Evolutionary conservation across 1,140 invertebrate species (phyloP).

Genomic region (Eupeodes corollae): DNA sequence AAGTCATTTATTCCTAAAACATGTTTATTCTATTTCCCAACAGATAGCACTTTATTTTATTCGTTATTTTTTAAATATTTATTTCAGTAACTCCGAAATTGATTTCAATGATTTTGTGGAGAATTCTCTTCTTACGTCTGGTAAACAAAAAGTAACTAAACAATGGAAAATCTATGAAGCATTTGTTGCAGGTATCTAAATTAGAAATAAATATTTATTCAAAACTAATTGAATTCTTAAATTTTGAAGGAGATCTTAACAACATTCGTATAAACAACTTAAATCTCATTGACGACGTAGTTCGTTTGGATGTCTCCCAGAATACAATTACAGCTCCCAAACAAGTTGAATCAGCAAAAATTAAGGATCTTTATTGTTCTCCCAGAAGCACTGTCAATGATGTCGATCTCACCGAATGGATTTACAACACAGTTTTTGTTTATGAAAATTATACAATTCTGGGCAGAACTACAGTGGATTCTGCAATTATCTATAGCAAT

Average conservation of each 20-base stretch:
- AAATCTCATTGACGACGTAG: constrained; percentile 36
- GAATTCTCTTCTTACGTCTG: constrained; percentile 22
- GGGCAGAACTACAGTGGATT: constrained; percentile 17
- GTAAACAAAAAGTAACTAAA: constrained; percentile 17
- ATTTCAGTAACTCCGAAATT: constrained; percentile 12
- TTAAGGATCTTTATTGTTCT: constrained; percentile 21
- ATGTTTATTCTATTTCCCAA: not conserved
- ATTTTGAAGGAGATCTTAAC: constrained; percentile 11
- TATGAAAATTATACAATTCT: constrained; percentile 28
- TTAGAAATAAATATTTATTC: no score
- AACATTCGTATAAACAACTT: constrained; percentile 33
- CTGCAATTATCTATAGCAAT: constrained; percentile 25
- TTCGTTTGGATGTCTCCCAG: constrained; percentile 22
- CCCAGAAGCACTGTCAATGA: constrained; percentile 28
- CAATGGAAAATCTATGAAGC: constrained; percentile 16
- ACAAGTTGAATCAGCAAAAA: constrained; percentile 17
- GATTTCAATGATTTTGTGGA: constrained; percentile 28
- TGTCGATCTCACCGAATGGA: constrained; percentile 36
- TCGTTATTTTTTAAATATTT: constrained; percentile 7
- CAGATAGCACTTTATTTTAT: not conserved
- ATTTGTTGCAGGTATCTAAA: constrained; percentile 17
- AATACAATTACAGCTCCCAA: constrained; percentile 34
- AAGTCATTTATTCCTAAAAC: not conserved
- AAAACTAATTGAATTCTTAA: not conserved
- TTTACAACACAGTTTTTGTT: constrained; percentile 29